Conservation (phyloP, 2,113 vertebrate species). For the Scatophagus argus region DNA sequence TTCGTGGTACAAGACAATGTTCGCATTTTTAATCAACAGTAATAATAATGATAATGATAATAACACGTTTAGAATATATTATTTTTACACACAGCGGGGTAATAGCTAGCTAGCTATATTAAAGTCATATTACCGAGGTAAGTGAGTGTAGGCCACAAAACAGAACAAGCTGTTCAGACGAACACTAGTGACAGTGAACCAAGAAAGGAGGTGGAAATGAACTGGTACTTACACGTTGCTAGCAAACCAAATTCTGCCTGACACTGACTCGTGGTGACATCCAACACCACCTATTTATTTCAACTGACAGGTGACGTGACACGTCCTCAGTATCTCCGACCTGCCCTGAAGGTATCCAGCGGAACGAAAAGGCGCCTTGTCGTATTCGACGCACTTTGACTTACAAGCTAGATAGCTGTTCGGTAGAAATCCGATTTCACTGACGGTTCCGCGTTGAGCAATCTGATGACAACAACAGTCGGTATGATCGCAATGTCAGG, state of each 20-base stretch:
- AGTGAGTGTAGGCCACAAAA: conserved; percentile 42
- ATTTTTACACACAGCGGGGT: not conserved
- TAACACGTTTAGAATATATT: not conserved
- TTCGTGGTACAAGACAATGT: not conserved
- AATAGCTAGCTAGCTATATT: conserved; percentile 22
- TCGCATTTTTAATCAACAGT: not conserved
- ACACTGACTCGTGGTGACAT: conserved; percentile 72
- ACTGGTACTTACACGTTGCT: conserved; percentile 75
- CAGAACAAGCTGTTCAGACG: not conserved
- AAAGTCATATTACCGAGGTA: not conserved
- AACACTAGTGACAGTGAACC: not conserved
- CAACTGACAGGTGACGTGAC: conserved; percentile 65
- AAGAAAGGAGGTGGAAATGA: not conserved
- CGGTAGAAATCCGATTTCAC: not conserved
- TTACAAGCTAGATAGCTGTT: conserved; percentile 28
- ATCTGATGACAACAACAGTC: conserved; percentile 49
- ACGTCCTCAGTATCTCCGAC: conserved; percentile 53
- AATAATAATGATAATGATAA: no score
- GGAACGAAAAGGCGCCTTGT: not conserved
- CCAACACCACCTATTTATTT: conserved; percentile 70
- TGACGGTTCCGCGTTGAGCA: conserved; percentile 21
- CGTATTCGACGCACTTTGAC: conserved; percentile 13
- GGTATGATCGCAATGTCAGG: conserved; percentile 68
- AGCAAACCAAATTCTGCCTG: conserved; percentile 75
- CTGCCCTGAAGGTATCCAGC: conserved; percentile 9